Evolutionary conservation across 2,888 invertebrate species (phyloP).

Genomic region (Apoderus coryli): DNA sequence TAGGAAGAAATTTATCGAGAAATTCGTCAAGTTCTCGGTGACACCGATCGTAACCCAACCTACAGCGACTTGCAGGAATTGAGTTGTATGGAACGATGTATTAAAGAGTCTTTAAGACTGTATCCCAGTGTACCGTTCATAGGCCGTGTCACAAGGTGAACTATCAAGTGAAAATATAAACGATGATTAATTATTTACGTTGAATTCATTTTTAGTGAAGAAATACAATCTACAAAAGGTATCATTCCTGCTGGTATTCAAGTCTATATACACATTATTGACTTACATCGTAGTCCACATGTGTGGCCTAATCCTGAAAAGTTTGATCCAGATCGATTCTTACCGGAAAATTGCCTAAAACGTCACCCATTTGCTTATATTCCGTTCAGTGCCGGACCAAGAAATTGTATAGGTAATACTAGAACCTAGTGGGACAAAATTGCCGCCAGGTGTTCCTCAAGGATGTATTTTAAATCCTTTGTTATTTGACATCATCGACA

Average conservation of each 20-base stretch:
- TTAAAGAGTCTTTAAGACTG: constrained; percentile 29
- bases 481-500: too few relatives aligned
- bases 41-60: constrained; percentile 18
- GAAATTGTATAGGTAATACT: constrained; percentile 56
- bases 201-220: constrained; percentile 21
- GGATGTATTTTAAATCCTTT: too few relatives aligned
- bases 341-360: constrained; percentile 38
- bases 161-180: too few relatives aligned
- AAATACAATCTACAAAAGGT: constrained; percentile 19
- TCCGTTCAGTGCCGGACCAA: constrained; percentile 52
- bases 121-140: constrained; percentile 31
- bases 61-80: constrained; percentile 26
- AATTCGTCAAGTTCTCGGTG: constrained; percentile 21
- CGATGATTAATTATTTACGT: too few relatives aligned
- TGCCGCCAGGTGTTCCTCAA: too few relatives aligned
- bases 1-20: constrained; percentile 19
- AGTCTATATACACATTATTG: constrained; percentile 44
- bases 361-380: constrained; percentile 50
- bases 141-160: too few relatives aligned
- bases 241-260: constrained; percentile 36
- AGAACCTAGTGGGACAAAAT: too few relatives aligned
- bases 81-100: constrained; percentile 28
- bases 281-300: constrained; percentile 47
- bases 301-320: constrained; percentile 47
- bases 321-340: constrained; percentile 58